Base-by-base conservation (phyloP, 2,797 vertebrate genomes). In the Novumbra hubbsi region DNA sequence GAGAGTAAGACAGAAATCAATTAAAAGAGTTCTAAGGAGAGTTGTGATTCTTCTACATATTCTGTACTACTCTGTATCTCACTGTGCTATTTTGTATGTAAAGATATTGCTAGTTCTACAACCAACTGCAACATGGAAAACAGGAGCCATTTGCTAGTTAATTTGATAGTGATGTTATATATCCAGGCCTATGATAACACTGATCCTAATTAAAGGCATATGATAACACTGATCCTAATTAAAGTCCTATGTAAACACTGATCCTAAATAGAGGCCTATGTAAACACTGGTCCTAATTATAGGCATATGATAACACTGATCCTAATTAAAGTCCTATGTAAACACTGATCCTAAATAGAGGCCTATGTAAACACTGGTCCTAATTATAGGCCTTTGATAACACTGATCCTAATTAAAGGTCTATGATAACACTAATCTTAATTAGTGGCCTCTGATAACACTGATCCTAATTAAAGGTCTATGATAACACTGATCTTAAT, bases 1-100 rank as follows among this genome's bases (percentile, higher is more conserved):
- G 12, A 15, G 5, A 30, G 4, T 15, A 4, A 30, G 24, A 30
- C 0, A 8, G 14, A 11, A 8, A 73, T 70, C 41, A 41, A 75
- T 65, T 55, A 75, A 78, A 68, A 49, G 62, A 75, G 64, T 38
- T 38, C 5, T 38, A 38, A 6, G 34, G 34, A 38, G 72, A 60
- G 38, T 81, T 71, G 76, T 71, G 7, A 4, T 24, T 21, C 49
- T 62, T 5, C 15, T 49, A 5, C 16, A 3, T 16, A 50, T 50
- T 16, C 45, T 50, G 27, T 28, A 52, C n/a, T 28, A 63, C 21
- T 27, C 5, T 63, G 60, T 24, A 16, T 62, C 50, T n/a, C n/a
- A 55, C 19, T n/a, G 15, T 28, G 60, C 1, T 14, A 30, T 17
- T 30, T 63, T 63, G 24, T 30, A 63, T 15, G 15, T 28, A 24